These are phyloP conservation scores for Parthenolecanium corni DNA, from an alignment of 2,888 invertebrate genomes.

Conservation along the genomic window DNA sequence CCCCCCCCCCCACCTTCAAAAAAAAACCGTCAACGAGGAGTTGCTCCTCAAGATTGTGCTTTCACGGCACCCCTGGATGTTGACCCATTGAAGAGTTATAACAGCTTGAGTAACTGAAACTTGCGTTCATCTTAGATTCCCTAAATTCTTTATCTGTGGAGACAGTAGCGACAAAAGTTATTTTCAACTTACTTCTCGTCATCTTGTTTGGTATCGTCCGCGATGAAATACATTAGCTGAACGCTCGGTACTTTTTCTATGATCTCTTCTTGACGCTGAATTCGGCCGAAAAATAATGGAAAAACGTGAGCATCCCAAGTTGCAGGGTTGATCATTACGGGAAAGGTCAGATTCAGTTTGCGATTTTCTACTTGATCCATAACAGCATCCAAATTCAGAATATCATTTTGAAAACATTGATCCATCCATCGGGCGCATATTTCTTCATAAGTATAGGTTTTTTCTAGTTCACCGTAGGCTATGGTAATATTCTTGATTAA, in stretches of 20 bases:
- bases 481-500: conserved; percentile 68
- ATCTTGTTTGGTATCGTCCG: conserved; percentile 62
- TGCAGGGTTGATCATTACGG: conserved; percentile 78
- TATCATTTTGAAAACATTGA: conserved; percentile 73
- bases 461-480: conserved; percentile 48
- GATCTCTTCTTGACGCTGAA: conserved; percentile 58
- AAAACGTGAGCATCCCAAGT: conserved; percentile 80
- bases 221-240: conserved; percentile 78
- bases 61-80: no score
- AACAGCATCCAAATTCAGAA: conserved; percentile 68
- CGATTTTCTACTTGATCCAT: conserved; percentile 72
- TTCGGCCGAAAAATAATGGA: conserved; percentile 82
- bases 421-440: conserved; percentile 78
- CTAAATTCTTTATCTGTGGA: no score
- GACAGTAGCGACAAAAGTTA: no score
- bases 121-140: no score
- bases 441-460: conserved; percentile 63
- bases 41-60: no score
- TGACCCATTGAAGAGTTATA: no score
- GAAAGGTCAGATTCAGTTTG: conserved; percentile 70
- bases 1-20: no score
- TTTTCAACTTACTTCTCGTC: conserved; percentile 52
- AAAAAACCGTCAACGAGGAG: no score
- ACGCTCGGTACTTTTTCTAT: conserved; percentile 73
- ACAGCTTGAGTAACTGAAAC: no score